These are phyloP conservation scores for Vipera ursinii DNA, from an alignment of 2,797 vertebrate species.

Conservation along the genomic window DNA sequence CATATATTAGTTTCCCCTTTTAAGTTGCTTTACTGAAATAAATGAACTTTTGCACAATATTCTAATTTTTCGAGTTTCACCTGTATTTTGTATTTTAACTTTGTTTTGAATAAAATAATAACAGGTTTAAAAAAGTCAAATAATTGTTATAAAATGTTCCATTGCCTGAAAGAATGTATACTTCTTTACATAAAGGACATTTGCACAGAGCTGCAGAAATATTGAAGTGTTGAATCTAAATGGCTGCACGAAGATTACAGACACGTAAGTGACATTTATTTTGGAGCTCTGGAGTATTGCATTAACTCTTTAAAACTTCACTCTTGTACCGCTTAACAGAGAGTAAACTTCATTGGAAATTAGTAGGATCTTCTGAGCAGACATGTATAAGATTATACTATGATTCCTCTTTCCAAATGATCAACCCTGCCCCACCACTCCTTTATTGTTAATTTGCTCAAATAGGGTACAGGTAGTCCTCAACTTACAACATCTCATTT, in stretches of 20 bases:
- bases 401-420: background rate
- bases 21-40: background rate
- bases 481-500: no score
- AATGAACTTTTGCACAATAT: no score
- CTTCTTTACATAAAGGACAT: slow-evolving; percentile 76
- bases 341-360: background rate
- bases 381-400: background rate
- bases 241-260: slow-evolving; percentile 97
- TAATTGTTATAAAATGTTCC: background rate
- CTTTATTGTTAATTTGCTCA: background rate
- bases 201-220: slow-evolving; percentile 97
- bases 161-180: slow-evolving; percentile 24
- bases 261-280: slow-evolving; percentile 77
- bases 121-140: background rate
- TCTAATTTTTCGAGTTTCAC: no score
- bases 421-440: background rate
- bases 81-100: no score
- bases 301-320: background rate
- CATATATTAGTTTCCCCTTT: no score
- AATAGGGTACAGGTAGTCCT: no score
- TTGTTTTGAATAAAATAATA: no score
- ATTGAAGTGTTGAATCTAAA: slow-evolving; percentile 95
- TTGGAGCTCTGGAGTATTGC: background rate
- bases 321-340: background rate
- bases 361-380: no score